Evolutionary conservation across 2,797 vertebrate genomes (phyloP), one percentile per base, ranked within the genome.

Genomic region (Ctenochaetus hawaiiensis): DNA sequence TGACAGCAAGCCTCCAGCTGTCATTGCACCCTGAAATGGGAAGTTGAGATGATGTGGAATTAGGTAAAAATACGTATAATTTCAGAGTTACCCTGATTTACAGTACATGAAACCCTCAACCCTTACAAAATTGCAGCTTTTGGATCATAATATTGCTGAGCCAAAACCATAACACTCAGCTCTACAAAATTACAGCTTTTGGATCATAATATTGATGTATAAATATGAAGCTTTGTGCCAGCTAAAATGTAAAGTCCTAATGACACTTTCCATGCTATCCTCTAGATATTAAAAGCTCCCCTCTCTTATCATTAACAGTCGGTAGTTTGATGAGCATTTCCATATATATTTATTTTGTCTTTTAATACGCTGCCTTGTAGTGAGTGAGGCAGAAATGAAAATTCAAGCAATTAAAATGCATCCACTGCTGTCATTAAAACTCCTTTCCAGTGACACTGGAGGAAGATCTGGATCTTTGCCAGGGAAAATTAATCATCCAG

Each of bases 371-470:
- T 86, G 70, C 72, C 34, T 80, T 72, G 37, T 64, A 37, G 63
- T 44, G 54, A 69, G 57, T 6, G 23, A 59, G 17, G 64, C 37
- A 8, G 60, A 77, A 62, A 82, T 75, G 69, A 68, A 88, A 88
- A 87, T 87, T 64, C 87, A 79, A 30, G 77, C 72, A 87, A 89
- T 90, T 90, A 87, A 82, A 83, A 87, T 70, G 78, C 49, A 66
- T 77, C 67, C 64, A 14, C 59, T 44, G 65, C 72, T 82, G 80
- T 83, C 86, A 87, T 43, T 59, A 88, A 85, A 82, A 44, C 41
- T 58, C 34, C 58, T 81, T 81, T 70, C 20, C 59, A 70, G 30
- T 83, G 85, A 87, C 83, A 86, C 77, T 90, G 67, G 63, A 85
- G 63, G 58, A 82, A 30, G 64, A 87, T 80, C 72, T 81, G 63